phyloP scores from a whole-genome alignment of 2,888 invertebrate species.

The Pollenia amentaria region DNA sequence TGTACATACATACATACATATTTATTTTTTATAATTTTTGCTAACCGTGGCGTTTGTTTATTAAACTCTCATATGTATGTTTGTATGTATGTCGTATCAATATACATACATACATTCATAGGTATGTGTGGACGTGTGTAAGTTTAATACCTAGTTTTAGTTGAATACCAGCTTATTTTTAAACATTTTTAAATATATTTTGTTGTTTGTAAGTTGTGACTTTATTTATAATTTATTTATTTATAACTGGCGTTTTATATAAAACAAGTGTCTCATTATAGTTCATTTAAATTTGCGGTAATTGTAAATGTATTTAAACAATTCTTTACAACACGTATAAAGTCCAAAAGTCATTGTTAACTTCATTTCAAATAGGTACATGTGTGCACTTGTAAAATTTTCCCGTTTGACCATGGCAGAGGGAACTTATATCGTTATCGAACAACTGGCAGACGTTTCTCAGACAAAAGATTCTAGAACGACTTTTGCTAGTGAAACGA shows the following conservation, averaged over 20 bases:
- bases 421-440: too few species aligned
- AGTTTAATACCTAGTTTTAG: neutral
- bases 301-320: neutral
- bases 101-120: neutral
- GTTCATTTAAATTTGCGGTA: neutral
- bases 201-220: neutral
- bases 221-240: neutral
- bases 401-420: too few species aligned
- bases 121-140: neutral
- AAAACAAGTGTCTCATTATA: constrained; percentile 9
- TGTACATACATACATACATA: too few species aligned
- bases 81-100: neutral
- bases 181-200: neutral
- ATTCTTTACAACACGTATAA: too few species aligned
- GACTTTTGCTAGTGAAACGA: too few species aligned
- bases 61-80: neutral
- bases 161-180: neutral
- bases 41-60: constrained; percentile 41
- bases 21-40: constrained; percentile 3
- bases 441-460: too few species aligned
- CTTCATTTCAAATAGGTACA: too few species aligned
- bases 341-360: too few species aligned
- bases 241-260: constrained; percentile 9
- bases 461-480: too few species aligned
- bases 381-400: too few species aligned